Base-by-base conservation (phyloP, 2,888 invertebrate species). In the Embidobia sp. region DNA sequence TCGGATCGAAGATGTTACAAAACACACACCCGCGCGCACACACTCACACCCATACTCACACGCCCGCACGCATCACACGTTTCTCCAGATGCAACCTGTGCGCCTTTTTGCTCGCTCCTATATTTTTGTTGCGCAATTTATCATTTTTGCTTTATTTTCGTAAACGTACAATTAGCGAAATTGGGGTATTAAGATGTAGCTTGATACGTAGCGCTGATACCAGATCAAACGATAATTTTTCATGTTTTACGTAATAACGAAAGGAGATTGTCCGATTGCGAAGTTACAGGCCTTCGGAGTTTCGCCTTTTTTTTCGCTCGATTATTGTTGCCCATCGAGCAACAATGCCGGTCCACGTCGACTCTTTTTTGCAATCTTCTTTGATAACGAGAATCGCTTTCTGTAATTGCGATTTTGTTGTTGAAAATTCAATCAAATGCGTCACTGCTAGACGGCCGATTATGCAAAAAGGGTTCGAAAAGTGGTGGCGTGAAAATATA, bases 101-200 rank as follows among this genome's bases (percentile, higher is more conserved):
- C 37, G 4, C 35, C n/a, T 48, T 69, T 59, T 57, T 31, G 11
- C 18, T 40, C 46, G 15, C 18, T 44, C 11, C 13, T 13, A 7
- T 48, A 31, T 51, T 70, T 61, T 61, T 44, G 29, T 72, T 48
- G 46, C 8, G 37, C 63, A 48, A 72, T 63, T 64, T 42, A 48
- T 73, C 15, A 46, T 33, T 48, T 53, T 46, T 53, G 51, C 37
- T 63, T 72, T 73, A 67, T 61, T 64, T 73, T 64, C 49, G 63
- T 46, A 13, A 55, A 40, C 55, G 48, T 72, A 19, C 72, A 72
- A 72, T 72, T 72, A 72, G 48, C 63, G 55, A 63, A 63, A 72
- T 72, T 63, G 63, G 46, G 40, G 48, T 61, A 63, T 72, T 72
- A 64, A 72, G 70, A 63, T 72, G 61, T 70, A 61, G 44, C 51